Evolutionary conservation across 2,888 invertebrate genomes (phyloP), one percentile per base, ranked within the genome.

Genomic region (Phymatocera aterrima): DNA sequence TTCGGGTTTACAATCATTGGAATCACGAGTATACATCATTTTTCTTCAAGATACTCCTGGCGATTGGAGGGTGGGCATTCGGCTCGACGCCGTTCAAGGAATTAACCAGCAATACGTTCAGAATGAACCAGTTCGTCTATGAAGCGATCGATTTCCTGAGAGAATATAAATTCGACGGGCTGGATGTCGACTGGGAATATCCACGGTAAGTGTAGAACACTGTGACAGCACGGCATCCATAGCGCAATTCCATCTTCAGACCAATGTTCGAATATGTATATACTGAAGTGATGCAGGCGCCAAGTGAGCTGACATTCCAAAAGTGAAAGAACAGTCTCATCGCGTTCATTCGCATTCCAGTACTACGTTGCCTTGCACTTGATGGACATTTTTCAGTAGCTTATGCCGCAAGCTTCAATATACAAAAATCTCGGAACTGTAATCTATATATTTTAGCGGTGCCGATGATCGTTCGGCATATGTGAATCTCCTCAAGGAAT

Each of bases 11-110:
- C 28, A 21, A 21, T 5, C 12, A 21, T 21, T 40, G 4, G 37
- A 75, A 34, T 28, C 54, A 74, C 40, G 21, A n/a, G 21, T 37
- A 15, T 18, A 12, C 37, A 21, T 57, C 0, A 72, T 72, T 51
- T 68, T 21, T 74, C 77, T n/a, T 81, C 6, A 86, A 97, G 94
- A 93, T 97, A 80, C 91, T 97, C 0, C 91, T 97, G 18, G 97
- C 97, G 0, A 97, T 98, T 84, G 98, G 98, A 79, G 98, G 98
- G 24, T 98, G 98, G 98, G 97, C 97, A 0, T 98, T 98, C 87
- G 98, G 98, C 12, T 98, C 98, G 0, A 97, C 97, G 0, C 97
- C 97, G 2, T 97, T 97, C 93, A 97, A 97, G 92, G 97, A 97
- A 89, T 92, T 98, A 57, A 97, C 97, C 0, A 95, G 96, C 79